These are phyloP conservation scores for Macropus fuliginosus DNA, from an alignment of 2,797 vertebrate genomes.

Conservation along the genomic window DNA sequence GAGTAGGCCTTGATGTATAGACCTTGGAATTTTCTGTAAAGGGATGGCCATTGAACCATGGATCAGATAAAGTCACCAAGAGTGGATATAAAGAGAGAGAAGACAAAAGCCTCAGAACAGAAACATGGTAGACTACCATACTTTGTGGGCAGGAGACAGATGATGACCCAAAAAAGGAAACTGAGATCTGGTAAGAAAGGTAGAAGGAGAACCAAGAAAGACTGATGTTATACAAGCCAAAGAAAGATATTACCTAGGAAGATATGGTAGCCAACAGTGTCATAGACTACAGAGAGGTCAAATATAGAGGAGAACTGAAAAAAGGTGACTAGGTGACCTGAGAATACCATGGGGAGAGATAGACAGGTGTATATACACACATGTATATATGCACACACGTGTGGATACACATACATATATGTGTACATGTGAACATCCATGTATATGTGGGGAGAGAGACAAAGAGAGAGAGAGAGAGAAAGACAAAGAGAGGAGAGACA, in stretches of 20 bases:
- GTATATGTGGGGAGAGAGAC: no score
- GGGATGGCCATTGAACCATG: background rate
- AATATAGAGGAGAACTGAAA: background rate
- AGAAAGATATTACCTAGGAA: background rate
- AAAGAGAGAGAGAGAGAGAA: background rate
- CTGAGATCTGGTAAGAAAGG: background rate
- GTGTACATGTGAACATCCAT: background rate
- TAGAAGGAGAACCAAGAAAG: background rate
- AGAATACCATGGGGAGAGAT: background rate
- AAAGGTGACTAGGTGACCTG: background rate
- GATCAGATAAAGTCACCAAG: background rate
- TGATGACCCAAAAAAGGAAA: background rate
- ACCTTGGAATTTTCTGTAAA: background rate
- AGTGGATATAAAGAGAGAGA: background rate
- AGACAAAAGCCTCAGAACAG: background rate
- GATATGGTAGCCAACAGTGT: background rate
- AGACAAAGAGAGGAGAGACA: no score
- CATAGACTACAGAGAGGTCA: background rate
- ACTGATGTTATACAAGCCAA: background rate
- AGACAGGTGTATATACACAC: background rate
- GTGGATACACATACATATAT: background rate
- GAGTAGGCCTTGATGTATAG: background rate
- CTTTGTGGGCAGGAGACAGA: background rate
- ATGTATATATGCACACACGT: background rate
- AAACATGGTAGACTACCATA: background rate